Percentiles rank a stretch among this genome's conserved stretches.
Conservation (phyloP, 2,113 vertebrate genomes). For the Leiothrix lutea region DNA sequence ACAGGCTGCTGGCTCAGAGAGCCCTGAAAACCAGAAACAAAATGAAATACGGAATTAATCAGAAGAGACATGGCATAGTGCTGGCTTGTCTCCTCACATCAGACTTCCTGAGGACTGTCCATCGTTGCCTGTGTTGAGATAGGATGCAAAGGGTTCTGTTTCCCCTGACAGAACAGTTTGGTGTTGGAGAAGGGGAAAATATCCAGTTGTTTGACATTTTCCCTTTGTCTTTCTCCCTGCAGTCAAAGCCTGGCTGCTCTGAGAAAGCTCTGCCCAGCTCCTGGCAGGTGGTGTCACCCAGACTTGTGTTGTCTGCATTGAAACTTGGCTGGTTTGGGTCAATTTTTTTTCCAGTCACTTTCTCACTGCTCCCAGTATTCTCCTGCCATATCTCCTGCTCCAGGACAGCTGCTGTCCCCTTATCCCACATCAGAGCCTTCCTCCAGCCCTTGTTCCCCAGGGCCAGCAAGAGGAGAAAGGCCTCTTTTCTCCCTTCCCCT, state of each 20-base stretch:
- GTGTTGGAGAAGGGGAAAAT: not conserved
- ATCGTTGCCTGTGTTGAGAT: not conserved
- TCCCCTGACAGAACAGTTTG: not conserved
- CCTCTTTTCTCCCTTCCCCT: not conserved
- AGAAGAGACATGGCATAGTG: not conserved
- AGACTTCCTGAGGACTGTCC: not conserved
- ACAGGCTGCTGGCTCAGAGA: not conserved
- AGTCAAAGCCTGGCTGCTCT: not conserved
- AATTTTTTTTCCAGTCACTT: not conserved
- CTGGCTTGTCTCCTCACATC: not conserved
- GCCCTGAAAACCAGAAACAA: not conserved
- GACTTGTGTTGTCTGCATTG: not conserved
- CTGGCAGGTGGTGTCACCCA: not conserved
- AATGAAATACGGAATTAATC: slow-evolving; percentile 2
- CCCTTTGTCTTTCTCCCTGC: not conserved
- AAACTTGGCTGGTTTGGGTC: not conserved
- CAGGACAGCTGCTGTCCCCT: not conserved
- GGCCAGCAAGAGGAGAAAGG: not conserved
- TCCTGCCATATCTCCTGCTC: not conserved
- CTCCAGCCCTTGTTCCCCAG: not conserved
- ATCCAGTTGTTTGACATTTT: not conserved
- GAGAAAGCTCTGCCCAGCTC: not conserved
- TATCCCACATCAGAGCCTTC: not conserved
- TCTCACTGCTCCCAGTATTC: not conserved
- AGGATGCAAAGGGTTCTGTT: not conserved